phyloP scores from a whole-genome alignment of 2,113 vertebrate genomes.

The Cygnus buccinator region DNA sequence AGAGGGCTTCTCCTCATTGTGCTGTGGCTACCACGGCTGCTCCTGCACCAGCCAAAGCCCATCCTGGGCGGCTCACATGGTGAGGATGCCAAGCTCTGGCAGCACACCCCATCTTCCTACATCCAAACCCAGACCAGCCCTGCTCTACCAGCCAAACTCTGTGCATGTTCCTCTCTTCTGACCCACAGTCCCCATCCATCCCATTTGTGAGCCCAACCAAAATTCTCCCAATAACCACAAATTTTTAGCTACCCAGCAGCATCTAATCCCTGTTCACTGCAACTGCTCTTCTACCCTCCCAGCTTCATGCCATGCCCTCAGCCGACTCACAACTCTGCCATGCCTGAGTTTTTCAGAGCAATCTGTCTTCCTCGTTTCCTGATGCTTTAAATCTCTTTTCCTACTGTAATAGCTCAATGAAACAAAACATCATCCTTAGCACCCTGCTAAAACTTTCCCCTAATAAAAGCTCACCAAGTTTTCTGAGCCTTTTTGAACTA shows the following conservation, averaged over 20 bases:
- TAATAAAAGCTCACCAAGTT: neutral
- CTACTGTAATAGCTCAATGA: neutral
- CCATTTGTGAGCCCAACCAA: neutral
- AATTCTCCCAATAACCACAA: neutral
- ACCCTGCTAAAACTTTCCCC: neutral
- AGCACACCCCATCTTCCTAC: neutral
- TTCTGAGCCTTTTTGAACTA: neutral
- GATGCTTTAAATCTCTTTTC: neutral
- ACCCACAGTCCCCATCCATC: neutral
- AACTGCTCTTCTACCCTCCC: neutral
- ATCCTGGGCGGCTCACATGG: neutral
- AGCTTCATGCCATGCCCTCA: neutral
- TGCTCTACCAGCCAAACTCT: neutral
- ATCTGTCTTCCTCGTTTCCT: neutral
- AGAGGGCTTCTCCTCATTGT: neutral
- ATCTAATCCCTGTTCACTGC: neutral
- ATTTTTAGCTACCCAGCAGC: neutral
- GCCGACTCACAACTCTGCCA: neutral
- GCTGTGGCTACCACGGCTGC: neutral
- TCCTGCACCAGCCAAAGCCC: neutral
- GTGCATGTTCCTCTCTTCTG: neutral
- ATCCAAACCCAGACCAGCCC: neutral
- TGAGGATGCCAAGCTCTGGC: neutral
- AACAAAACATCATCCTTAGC: neutral
- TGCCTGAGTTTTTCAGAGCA: neutral